Evolutionary conservation across 2,888 invertebrate genomes (phyloP).

Genomic region (Cheilosia scutellata): DNA sequence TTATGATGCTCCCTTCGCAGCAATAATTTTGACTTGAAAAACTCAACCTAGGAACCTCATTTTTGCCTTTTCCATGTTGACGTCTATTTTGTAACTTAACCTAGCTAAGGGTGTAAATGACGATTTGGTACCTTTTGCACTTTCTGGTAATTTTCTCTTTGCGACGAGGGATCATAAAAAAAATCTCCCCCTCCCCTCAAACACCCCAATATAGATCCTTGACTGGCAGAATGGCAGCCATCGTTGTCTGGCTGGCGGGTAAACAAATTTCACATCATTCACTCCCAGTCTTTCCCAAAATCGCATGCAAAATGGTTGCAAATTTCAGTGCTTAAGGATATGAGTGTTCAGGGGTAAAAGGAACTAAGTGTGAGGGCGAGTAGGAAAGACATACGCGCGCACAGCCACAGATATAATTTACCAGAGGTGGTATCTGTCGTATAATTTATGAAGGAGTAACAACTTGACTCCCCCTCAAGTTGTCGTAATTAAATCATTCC

Average conservation of each 20-base stretch:
- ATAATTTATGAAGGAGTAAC: conserved; percentile 62
- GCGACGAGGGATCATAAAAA: conserved; percentile 20
- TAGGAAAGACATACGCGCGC: conserved; percentile 17
- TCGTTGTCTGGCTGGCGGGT: conserved; percentile 7
- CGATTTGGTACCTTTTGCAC: conserved; percentile 47
- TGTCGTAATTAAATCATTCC: conserved; percentile 67
- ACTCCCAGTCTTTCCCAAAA: conserved; percentile 16
- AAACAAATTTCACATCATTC: conserved; percentile 56
- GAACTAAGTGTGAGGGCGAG: background rate
- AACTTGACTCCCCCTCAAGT: conserved; percentile 58
- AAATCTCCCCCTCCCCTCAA: background rate
- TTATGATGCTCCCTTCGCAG: conserved; percentile 34
- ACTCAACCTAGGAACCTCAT: conserved; percentile 29
- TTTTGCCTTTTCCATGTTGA: conserved; percentile 14
- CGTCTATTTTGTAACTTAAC: conserved; percentile 31
- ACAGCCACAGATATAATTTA: background rate
- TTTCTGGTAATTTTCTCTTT: conserved; percentile 30
- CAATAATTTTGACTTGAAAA: conserved; percentile 52
- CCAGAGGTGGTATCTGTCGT: conserved; percentile 29
- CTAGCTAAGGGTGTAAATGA: conserved; percentile 45
- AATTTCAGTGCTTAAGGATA: conserved; percentile 47
- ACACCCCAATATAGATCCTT: conserved; percentile 9
- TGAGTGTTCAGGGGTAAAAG: conserved; percentile 13
- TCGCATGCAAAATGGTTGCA: conserved; percentile 55
- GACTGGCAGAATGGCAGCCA: conserved; percentile 6